Percentiles rank a stretch among this genome's conserved stretches.
Evolutionary conservation across 2,797 vertebrate genomes (phyloP).

Genomic region (Coreius guichenoti): DNA sequence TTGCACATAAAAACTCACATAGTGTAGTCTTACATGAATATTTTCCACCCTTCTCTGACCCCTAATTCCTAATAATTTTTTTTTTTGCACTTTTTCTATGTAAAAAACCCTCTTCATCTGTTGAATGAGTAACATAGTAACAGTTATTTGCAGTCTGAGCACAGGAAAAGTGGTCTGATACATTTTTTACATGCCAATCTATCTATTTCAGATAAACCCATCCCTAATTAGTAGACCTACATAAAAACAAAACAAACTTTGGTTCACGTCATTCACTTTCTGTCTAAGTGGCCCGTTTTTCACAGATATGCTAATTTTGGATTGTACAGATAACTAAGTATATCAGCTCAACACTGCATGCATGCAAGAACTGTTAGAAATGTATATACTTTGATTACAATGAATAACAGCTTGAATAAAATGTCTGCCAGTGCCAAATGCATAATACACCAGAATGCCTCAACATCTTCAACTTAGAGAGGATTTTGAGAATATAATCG

Average conservation of each 20-base stretch:
- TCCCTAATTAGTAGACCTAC: too few species aligned
- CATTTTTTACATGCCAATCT: neutral
- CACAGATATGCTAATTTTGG: neutral
- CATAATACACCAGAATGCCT: too few species aligned
- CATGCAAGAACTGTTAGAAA: neutral
- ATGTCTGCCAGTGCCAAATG: too few species aligned
- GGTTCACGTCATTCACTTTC: neutral
- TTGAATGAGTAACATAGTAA: neutral
- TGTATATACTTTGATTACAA: too few species aligned
- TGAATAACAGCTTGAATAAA: too few species aligned
- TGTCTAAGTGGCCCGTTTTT: neutral
- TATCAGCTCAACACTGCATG: neutral
- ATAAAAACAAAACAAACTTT: neutral
- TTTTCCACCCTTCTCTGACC: neutral
- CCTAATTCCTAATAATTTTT: neutral
- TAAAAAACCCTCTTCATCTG: neutral
- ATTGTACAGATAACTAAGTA: neutral
- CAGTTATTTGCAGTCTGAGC: too few species aligned
- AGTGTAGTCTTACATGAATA: too few species aligned
- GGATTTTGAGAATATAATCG: too few species aligned
- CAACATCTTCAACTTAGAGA: too few species aligned
- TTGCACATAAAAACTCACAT: neutral
- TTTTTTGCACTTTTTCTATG: neutral
- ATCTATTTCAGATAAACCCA: neutral
- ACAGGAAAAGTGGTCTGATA: neutral